Conservation (phyloP, 2,888 invertebrate species). For the Orthonevra nobilis region DNA sequence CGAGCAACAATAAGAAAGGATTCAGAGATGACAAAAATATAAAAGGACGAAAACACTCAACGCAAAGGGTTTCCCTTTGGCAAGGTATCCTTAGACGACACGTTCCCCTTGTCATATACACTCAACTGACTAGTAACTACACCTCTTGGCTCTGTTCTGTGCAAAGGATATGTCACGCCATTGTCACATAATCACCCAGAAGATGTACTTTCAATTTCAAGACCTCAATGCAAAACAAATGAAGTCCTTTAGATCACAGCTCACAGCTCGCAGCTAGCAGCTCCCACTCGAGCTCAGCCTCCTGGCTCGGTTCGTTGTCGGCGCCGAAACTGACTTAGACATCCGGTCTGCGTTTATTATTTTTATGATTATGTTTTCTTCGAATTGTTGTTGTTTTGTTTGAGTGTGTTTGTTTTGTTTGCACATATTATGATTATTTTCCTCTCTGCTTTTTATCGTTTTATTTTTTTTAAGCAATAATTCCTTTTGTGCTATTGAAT, state of each 20-base stretch:
- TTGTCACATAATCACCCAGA: slow-evolving; percentile 69
- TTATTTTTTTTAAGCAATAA: slow-evolving; percentile 45
- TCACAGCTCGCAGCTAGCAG: too few relatives aligned
- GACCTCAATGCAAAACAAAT: slow-evolving; percentile 69
- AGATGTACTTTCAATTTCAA: slow-evolving; percentile 70
- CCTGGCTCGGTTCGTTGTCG: too few relatives aligned
- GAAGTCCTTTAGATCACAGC: too few relatives aligned
- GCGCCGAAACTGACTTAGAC: slow-evolving; percentile 17
- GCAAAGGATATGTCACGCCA: slow-evolving; percentile 67
- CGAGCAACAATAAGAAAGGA: slow-evolving; percentile 49
- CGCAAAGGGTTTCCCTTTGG: slow-evolving; percentile 38
- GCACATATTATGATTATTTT: slow-evolving; percentile 56
- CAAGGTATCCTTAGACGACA: slow-evolving; percentile 56
- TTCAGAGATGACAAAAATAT: slow-evolving; percentile 60
- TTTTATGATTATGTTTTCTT: slow-evolving; percentile 61
- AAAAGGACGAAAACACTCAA: slow-evolving; percentile 49
- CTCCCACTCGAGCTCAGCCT: slow-evolving; percentile 1
- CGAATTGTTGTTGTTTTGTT: slow-evolving; percentile 36
- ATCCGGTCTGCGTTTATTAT: slow-evolving; percentile 65
- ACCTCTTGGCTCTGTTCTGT: neutral
- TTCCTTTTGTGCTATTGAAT: slow-evolving; percentile 68
- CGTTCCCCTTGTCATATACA: slow-evolving; percentile 50
- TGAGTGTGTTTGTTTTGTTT: slow-evolving; percentile 60
- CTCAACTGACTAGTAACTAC: slow-evolving; percentile 3
- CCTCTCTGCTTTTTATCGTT: slow-evolving; percentile 13